Evolutionary conservation across 2,797 vertebrate genomes (phyloP).

Genomic region (Ctenopoma multispine): DNA sequence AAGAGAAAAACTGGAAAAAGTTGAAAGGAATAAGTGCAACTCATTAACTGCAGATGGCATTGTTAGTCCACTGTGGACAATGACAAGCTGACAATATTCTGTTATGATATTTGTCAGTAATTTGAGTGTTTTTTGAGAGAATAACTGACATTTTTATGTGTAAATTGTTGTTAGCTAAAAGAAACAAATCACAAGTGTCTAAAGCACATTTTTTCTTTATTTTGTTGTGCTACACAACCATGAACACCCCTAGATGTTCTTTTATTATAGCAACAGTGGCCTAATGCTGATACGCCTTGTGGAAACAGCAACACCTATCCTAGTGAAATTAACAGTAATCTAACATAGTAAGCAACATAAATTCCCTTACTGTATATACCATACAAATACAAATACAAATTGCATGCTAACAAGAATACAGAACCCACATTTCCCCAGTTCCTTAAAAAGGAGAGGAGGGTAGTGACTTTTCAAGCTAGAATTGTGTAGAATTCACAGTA

Average conservation of each 20-base stretch:
- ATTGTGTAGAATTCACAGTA: too few species aligned
- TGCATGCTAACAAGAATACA: not conserved
- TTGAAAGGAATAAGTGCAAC: not conserved
- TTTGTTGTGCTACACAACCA: too few species aligned
- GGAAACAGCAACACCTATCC: too few species aligned
- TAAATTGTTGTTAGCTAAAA: too few species aligned
- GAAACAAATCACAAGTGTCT: too few species aligned
- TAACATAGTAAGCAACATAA: not conserved
- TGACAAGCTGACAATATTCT: not conserved
- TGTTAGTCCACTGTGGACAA: not conserved
- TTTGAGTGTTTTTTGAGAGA: not conserved
- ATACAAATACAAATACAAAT: not conserved
- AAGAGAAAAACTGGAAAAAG: not conserved
- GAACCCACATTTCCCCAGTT: too few species aligned
- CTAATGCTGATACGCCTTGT: not conserved
- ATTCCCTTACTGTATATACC: not conserved
- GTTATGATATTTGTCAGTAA: not conserved
- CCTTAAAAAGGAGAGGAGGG: too few species aligned
- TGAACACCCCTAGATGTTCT: too few species aligned
- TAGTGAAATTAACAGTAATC: not conserved
- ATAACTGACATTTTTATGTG: not conserved
- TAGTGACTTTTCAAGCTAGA: too few species aligned
- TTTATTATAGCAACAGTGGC: not conserved
- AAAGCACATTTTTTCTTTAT: too few species aligned
- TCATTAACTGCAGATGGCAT: not conserved